Evolutionary conservation across 2,888 invertebrate genomes (phyloP).

Genomic region (Callimorpha dominula): DNA sequence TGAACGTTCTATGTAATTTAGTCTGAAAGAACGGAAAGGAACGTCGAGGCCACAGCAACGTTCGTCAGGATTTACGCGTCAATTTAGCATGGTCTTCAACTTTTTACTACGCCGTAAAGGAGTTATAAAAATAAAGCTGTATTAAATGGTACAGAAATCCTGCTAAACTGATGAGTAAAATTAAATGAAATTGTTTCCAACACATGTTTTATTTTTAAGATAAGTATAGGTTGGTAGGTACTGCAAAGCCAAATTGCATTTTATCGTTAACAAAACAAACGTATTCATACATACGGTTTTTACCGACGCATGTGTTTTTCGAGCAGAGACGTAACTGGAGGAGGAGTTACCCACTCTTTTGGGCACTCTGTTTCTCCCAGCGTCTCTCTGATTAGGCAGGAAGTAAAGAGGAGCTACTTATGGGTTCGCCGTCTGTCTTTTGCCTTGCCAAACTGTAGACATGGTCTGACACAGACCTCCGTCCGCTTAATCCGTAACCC

Average conservation of each 20-base stretch:
- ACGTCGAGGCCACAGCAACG: constrained; percentile 11
- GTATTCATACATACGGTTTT: background rate
- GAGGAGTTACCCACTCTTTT: too few species aligned
- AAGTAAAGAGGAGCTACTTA: too few species aligned
- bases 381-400: too few species aligned
- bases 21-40: background rate
- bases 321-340: too few species aligned
- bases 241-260: background rate
- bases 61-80: constrained; percentile 41
- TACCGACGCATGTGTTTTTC: too few species aligned
- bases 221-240: background rate
- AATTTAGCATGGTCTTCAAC: constrained; percentile 39
- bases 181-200: constrained; percentile 17
- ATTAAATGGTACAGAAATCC: constrained; percentile 36
- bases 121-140: constrained; percentile 49
- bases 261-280: constrained; percentile 2
- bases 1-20: background rate
- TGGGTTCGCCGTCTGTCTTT: background rate
- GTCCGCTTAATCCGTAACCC: background rate
- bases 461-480: background rate
- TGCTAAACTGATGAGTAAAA: constrained; percentile 27
- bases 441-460: background rate
- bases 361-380: too few species aligned
- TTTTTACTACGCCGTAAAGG: constrained; percentile 51
- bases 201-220: constrained; percentile 7